phyloP scores from a whole-genome alignment of 2,113 vertebrate species.

The Anarrhichthys ocellatus region DNA sequence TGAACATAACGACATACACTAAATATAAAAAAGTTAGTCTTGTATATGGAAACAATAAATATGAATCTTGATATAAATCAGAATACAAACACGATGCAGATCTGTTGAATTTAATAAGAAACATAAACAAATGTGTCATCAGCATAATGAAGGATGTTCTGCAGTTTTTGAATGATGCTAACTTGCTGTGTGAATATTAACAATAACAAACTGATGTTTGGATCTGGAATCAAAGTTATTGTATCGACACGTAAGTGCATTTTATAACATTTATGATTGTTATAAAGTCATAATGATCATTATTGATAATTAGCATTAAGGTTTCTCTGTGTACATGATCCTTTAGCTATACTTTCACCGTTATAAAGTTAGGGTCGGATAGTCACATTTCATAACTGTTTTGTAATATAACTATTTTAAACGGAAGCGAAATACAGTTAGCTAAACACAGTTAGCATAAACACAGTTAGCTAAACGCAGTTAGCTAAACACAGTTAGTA shows the following conservation, averaged over 20 bases:
- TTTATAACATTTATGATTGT: not conserved
- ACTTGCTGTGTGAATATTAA: not conserved
- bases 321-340: no score
- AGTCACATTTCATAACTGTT: no score
- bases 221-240: not conserved
- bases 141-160: not conserved
- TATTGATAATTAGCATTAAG: not conserved
- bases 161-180: not conserved
- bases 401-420: no score
- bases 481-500: no score
- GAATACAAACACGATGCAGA: not conserved
- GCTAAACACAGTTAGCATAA: no score
- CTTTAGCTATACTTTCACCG: no score
- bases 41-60: no score
- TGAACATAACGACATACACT: not conserved
- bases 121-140: not conserved
- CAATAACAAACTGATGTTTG: slow-evolving; percentile 1
- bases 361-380: no score
- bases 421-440: no score
- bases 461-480: no score
- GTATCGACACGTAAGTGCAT: not conserved
- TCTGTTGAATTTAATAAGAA: not conserved
- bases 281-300: not conserved
- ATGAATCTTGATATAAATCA: not conserved
- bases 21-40: no score